Evolutionary conservation across 2,888 invertebrate genomes (phyloP), one percentile per base, ranked within the genome.

Genomic region (Ypsolopha sequella): DNA sequence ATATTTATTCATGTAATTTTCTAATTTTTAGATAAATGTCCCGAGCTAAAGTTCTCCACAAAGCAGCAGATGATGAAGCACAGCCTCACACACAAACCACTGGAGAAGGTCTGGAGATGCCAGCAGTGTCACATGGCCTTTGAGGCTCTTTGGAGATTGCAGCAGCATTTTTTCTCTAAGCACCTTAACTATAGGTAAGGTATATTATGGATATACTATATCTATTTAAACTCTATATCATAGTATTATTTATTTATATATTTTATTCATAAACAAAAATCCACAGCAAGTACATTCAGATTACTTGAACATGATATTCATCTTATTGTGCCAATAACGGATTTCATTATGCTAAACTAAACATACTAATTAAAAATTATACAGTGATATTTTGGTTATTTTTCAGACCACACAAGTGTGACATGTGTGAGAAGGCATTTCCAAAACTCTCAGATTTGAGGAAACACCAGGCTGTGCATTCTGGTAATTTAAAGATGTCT

Each of bases 31-130:
- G 85, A 84, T 9, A 74, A 76, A 67, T 86, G 86, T 59, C 84
- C 85, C 0, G 60, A 77, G 13, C 68, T 69, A 55, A 81, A 73
- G 61, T 85, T 84, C 56, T 70, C 81, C 0, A 82, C 77, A 0
- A 85, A 85, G 53, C 86, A 85, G 53, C 76, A 78, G 54, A 56
- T 85, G 34, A 80, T 84, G 80, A 84, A 80, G 55, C 85, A 86
- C 53, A 65, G 70, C 6, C 57, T 84, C 7, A 73, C 64, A 0
- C 85, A 85, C 60, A 75, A 80, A 56, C 85, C 85, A 0, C 56
- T 84, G 51, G 73, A 75, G 50, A 59, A 73, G 6, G 77, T 80
- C 41, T 85, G 84, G 82, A 70, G 75, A 38, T 86, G 85, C 53
- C 75, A 76, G 0, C 81, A 84, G 57, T 86, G 85, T 52, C 66